These are phyloP conservation scores for Blastobasis lacticolella DNA, from an alignment of 2,888 invertebrate genomes.

Conservation along the genomic window DNA sequence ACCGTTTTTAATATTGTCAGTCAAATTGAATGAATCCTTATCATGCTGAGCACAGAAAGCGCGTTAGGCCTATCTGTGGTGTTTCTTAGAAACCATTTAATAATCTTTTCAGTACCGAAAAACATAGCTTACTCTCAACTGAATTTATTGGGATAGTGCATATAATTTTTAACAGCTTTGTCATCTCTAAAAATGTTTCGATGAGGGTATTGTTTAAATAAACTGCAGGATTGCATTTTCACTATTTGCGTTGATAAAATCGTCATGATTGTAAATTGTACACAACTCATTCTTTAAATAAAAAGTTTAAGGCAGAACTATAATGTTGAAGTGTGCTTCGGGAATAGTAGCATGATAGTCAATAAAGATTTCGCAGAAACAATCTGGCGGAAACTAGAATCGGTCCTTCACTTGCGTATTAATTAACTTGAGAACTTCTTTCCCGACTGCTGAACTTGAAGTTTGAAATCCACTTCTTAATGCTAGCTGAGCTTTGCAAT, in stretches of 20 bases:
- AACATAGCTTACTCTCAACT: slow-evolving; percentile 14
- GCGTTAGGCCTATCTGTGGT: slow-evolving; percentile 15
- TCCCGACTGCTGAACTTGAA: no score
- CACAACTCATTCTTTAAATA: slow-evolving; percentile 1
- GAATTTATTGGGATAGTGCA: slow-evolving; percentile 14
- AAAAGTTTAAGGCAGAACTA: neutral
- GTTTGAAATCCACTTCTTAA: no score
- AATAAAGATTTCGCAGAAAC: neutral
- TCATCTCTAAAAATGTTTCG: slow-evolving; percentile 2
- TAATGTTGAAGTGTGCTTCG: slow-evolving; percentile 1
- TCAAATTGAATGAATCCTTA: slow-evolving; percentile 2
- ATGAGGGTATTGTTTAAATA: slow-evolving; percentile 2
- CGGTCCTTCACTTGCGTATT: slow-evolving; percentile 10
- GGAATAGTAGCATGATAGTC: neutral
- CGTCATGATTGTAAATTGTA: neutral
- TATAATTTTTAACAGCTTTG: slow-evolving; percentile 3
- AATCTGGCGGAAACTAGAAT: slow-evolving; percentile 6
- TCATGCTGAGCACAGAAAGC: slow-evolving; percentile 10
- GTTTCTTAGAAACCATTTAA: slow-evolving; percentile 16
- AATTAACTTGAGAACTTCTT: slow-evolving; percentile 10
- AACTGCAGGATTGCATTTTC: slow-evolving; percentile 1
- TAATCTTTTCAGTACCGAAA: slow-evolving; percentile 14
- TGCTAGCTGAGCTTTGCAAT: no score
- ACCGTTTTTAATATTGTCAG: neutral
- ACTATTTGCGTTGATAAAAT: slow-evolving; percentile 2